Evolutionary conservation across 2,888 invertebrate species (phyloP).

Genomic region (Campaea margaritaria): DNA sequence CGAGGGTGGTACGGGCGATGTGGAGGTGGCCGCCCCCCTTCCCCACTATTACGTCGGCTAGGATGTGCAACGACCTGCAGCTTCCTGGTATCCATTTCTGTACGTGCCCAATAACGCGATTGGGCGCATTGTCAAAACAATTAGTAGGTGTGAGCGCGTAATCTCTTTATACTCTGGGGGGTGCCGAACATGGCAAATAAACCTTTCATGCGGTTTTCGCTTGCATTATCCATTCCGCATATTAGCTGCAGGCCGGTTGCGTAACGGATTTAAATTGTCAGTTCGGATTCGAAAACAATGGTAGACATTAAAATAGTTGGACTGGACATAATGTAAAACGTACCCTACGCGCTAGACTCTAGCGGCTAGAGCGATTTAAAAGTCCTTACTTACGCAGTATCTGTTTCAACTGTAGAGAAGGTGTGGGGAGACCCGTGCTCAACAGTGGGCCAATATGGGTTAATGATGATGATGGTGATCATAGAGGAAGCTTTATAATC

Average conservation of each 20-base stretch:
- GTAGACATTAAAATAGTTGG: no score
- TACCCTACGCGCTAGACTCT: no score
- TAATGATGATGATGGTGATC: no score
- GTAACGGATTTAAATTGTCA: no score
- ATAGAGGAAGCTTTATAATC: no score
- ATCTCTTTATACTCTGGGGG: background rate
- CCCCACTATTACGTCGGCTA: conserved; percentile 57
- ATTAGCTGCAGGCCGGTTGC: no score
- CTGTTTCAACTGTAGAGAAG: no score
- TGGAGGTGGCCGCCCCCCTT: conserved; percentile 42
- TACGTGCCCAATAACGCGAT: conserved; percentile 37
- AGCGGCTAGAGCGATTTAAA: no score
- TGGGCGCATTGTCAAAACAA: conserved; percentile 19
- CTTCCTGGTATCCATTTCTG: conserved; percentile 24
- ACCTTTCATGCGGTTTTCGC: background rate
- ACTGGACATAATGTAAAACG: background rate
- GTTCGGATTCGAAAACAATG: no score
- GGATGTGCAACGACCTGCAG: conserved; percentile 70
- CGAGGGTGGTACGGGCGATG: conserved; percentile 48
- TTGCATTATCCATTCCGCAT: background rate
- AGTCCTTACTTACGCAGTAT: no score
- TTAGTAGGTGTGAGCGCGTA: conserved; percentile 21
- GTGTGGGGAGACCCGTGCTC: no score
- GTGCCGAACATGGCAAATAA: background rate
- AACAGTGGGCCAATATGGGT: no score